Evolutionary conservation across 2,888 invertebrate genomes (phyloP).

Genomic region (Stenchaetothrips biformis): DNA sequence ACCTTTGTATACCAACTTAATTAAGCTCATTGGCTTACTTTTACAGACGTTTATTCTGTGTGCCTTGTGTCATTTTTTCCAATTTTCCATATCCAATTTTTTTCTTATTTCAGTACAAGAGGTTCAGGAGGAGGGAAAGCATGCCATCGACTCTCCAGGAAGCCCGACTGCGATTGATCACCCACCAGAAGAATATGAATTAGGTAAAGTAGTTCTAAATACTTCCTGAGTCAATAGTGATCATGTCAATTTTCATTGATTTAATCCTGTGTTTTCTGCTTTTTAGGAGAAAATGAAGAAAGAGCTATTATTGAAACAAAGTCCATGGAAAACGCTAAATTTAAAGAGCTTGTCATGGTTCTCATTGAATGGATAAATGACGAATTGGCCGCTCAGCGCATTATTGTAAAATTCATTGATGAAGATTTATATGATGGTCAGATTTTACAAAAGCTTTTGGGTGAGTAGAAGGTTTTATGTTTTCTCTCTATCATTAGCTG

Average conservation of each 20-base stretch:
- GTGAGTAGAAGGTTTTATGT: constrained; percentile 41
- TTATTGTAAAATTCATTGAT: constrained; percentile 92
- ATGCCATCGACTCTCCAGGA: constrained; percentile 96
- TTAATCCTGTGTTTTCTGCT: not conserved
- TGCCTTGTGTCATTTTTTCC: too few relatives aligned
- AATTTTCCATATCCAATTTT: not conserved
- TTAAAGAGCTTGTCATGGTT: constrained; percentile 76
- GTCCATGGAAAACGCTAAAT: constrained; percentile 79
- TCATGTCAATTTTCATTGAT: constrained; percentile 25
- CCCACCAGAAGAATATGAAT: constrained; percentile 87
- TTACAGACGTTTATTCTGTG: too few relatives aligned
- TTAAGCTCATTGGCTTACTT: too few relatives aligned
- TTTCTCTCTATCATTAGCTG: too few relatives aligned
- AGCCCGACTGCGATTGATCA: constrained; percentile 80
- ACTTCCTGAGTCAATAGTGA: not conserved
- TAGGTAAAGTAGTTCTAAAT: constrained; percentile 56
- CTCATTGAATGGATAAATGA: constrained; percentile 98
- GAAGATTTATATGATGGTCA: constrained; percentile 98
- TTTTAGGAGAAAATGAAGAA: constrained; percentile 89
- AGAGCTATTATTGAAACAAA: constrained; percentile 89
- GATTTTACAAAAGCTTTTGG: constrained; percentile 65
- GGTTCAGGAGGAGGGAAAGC: constrained; percentile 90
- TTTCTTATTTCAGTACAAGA: constrained; percentile 69
- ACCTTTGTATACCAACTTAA: too few relatives aligned
- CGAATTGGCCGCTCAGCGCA: constrained; percentile 90